These are phyloP conservation scores for Holacanthella duospinosa DNA, from an alignment of 2,888 invertebrate species.

Conservation along the genomic window DNA sequence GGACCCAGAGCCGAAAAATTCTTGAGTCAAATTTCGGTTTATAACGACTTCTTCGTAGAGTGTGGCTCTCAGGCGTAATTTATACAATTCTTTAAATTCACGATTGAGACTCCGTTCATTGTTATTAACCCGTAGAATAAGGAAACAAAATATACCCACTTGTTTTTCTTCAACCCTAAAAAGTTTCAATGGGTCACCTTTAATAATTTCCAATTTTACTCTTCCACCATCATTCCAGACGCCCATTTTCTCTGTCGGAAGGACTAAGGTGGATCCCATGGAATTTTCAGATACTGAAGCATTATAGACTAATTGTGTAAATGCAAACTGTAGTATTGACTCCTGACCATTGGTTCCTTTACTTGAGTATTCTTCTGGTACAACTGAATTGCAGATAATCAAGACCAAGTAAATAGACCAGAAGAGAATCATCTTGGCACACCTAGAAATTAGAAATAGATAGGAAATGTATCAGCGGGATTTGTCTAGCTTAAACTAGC, in stretches of 20 bases:
- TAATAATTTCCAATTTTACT: constrained; percentile 74
- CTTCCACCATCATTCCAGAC: constrained; percentile 58
- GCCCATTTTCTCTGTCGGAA: constrained; percentile 57
- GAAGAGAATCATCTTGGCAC: constrained; percentile 24
- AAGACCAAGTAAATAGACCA: background rate
- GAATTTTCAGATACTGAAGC: constrained; percentile 87
- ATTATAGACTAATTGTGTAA: constrained; percentile 67
- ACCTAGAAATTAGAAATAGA: constrained; percentile 15
- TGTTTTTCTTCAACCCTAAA: constrained; percentile 82
- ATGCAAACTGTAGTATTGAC: constrained; percentile 55
- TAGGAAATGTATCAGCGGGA: no score
- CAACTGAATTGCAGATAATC: background rate
- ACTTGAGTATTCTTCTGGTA: background rate
- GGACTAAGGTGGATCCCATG: constrained; percentile 69
- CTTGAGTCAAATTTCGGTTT: background rate
- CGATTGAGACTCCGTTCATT: constrained; percentile 61
- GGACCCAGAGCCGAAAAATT: no score
- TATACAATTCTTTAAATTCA: constrained; percentile 75
- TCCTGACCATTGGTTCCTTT: no score
- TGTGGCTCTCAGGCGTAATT: constrained; percentile 63
- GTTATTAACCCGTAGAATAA: constrained; percentile 66
- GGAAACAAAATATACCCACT: constrained; percentile 90
- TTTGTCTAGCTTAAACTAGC: no score
- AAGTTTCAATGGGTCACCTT: constrained; percentile 77
- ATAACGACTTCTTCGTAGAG: constrained; percentile 20